Base-by-base conservation (phyloP, 2,797 vertebrate species). In the Phaenicophaeus curvirostris region DNA sequence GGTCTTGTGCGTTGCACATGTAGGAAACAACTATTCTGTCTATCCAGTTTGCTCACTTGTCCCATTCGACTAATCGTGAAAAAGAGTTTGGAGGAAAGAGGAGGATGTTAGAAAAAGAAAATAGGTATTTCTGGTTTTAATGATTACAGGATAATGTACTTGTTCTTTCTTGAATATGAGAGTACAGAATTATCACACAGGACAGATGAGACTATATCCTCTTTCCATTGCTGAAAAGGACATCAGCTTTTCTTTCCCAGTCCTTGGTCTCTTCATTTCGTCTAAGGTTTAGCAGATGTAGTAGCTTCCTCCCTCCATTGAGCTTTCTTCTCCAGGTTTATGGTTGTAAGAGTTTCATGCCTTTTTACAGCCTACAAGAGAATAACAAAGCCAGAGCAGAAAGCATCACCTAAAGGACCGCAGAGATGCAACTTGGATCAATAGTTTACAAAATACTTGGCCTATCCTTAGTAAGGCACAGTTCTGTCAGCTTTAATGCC, bases 261-360 rank as follows among this genome's bases (percentile, higher is more conserved):
- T 51, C n/a, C 25, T 27, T 46, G 31, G 17, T 51, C 19, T 83
- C 39, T 78, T 89, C 5, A 1, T 81, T 87, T 89, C 33, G 27
- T 92, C 55, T 93, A 96, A 3, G 87, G 87, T 90, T 96, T 96
- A 73, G 74, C 53, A 67, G 96, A 13, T 68, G 53, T 9, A 31
- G n/a, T n/a, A n/a, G 87, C 17, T 85, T 98, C 98, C 13, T 98
- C 97, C 96, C 82, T 98, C 98, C 96, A 98, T 16, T 66, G 98
- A 53, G 99, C 99, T 96, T 99, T 99, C 97, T 97, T 99, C 96
- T 98, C 98, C 95, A 99, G 71, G 97, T 99, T 99, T 4, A 96
- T 35, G 44, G 17, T 62, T 1, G 96, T 95, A 91, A 99, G 97
- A 41, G 98, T 97, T 89, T 99, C 98, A 0, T 99, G 79, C 77